Evolutionary conservation across 2,888 invertebrate genomes (phyloP), one percentile per base, ranked within the genome.

Genomic region (Drosophila leonis): DNA sequence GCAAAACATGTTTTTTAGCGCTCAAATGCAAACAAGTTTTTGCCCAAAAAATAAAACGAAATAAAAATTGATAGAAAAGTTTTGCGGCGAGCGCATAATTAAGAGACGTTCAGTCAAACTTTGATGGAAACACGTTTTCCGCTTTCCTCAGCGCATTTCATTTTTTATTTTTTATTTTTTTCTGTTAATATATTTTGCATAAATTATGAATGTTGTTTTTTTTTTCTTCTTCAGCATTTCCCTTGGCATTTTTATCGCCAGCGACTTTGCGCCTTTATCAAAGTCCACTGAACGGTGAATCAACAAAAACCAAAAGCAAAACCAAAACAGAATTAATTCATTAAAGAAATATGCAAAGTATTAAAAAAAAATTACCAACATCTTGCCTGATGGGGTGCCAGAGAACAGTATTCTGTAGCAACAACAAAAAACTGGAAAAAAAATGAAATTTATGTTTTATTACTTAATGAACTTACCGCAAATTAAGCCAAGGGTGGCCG

Each of bases 271-370:
- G 86, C 88, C 88, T 88, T 86, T 83, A 86, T 81, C 83, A 88
- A 82, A 85, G 79, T 81, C 88, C 83, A 78, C 68, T 87, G 81
- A 90, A 90, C 89, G 89, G 89, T 88, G 87, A 90, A 88, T 87
- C 90, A 90, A 90, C 90, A 88, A 72, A 79, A 80, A 75, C 78
- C 72, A 77, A 77, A 77, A 76, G 68, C 68, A 84, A 72, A 82
- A 69, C 88, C 83, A 86, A 91, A 91, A 91, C 90, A 90, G 84
- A 90, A 91, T 91, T 92, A 91, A 91, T 92, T 91, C 91, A 91
- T 91, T 92, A 92, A 90, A 91, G 82, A 88, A 92, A 90, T 91
- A 91, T 90, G 90, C 91, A 90, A 89, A 86, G 80, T 80, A 86
- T 82, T 82, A 83, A 65, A 78, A 80, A 78, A 80, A 78, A 72